These are phyloP conservation scores for Heteromurus nitidus DNA, from an alignment of 2,888 invertebrate genomes.

Conservation along the genomic window DNA sequence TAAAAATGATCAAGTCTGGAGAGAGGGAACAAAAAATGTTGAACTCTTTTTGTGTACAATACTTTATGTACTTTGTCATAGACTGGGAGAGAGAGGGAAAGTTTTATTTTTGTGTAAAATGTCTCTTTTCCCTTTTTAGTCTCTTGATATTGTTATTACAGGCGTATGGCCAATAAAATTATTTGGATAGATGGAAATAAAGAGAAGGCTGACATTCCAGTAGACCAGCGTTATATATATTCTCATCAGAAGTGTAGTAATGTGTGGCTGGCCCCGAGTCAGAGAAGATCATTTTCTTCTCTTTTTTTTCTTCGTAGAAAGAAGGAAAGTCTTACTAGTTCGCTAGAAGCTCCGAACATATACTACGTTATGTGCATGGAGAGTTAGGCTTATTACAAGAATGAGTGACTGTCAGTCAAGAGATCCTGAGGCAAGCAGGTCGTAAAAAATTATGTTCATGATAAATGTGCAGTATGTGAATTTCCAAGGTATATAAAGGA, in stretches of 20 bases:
- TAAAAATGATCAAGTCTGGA: constrained; percentile 24
- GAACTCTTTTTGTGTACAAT: neutral
- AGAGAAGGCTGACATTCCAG: constrained; percentile 50
- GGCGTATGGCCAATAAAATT: constrained; percentile 60
- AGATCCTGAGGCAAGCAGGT: constrained; percentile 58
- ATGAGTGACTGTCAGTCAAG: constrained; percentile 47
- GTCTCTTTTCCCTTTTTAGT: constrained; percentile 39
- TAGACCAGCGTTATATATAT: too few relatives aligned
- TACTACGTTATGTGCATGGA: constrained; percentile 4
- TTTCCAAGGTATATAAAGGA: neutral
- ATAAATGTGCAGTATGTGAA: constrained; percentile 47
- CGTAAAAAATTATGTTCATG: constrained; percentile 64
- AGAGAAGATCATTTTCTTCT: too few relatives aligned
- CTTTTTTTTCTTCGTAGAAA: too few relatives aligned
- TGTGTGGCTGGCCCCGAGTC: too few relatives aligned
- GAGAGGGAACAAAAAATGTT: neutral
- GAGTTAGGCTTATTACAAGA: neutral
- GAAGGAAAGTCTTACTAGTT: neutral
- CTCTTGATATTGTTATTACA: constrained; percentile 43
- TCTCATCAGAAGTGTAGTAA: too few relatives aligned
- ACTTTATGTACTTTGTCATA: constrained; percentile 40
- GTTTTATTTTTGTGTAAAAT: constrained; percentile 49
- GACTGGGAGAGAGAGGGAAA: constrained; percentile 23
- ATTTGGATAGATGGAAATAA: constrained; percentile 18
- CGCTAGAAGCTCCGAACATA: neutral